phyloP scores from a whole-genome alignment of 2,888 invertebrate genomes.

The Loripinus fragilis region DNA sequence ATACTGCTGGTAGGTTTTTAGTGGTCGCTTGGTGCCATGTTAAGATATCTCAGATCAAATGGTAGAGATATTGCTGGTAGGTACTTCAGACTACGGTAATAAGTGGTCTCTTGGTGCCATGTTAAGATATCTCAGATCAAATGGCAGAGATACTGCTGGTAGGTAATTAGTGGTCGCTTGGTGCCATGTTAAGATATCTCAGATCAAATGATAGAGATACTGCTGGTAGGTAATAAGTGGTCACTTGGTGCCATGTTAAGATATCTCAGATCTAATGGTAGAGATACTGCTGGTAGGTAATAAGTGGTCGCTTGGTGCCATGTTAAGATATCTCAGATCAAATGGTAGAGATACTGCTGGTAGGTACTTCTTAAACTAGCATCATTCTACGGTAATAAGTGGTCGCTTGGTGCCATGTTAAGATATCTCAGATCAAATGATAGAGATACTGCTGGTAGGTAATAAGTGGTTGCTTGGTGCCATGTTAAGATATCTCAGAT shows the following conservation, averaged over 20 bases:
- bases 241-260: constrained; percentile 95
- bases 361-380: too few relatives aligned
- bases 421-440: constrained; percentile 94
- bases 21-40: constrained; percentile 88
- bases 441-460: constrained; percentile 88
- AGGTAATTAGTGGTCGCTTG: too few relatives aligned
- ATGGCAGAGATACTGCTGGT: constrained; percentile 92
- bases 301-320: constrained; percentile 97
- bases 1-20: constrained; percentile 87
- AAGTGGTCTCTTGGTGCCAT: constrained; percentile 98
- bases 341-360: constrained; percentile 92
- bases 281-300: constrained; percentile 91
- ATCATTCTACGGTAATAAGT: too few relatives aligned
- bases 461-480: neutral
- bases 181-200: too few relatives aligned
- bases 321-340: constrained; percentile 93
- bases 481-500: constrained; percentile 89
- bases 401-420: neutral
- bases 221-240: constrained; percentile 95
- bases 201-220: neutral
- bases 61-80: constrained; percentile 91
- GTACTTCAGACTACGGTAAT: constrained; percentile 84
- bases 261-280: constrained; percentile 93
- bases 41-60: constrained; percentile 94
- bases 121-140: constrained; percentile 92